A percentile compares a stretch with the other conserved stretches of the same genome.
Evolutionary conservation across 2,113 vertebrate species (phyloP).

Genomic region (Pagrus major): DNA sequence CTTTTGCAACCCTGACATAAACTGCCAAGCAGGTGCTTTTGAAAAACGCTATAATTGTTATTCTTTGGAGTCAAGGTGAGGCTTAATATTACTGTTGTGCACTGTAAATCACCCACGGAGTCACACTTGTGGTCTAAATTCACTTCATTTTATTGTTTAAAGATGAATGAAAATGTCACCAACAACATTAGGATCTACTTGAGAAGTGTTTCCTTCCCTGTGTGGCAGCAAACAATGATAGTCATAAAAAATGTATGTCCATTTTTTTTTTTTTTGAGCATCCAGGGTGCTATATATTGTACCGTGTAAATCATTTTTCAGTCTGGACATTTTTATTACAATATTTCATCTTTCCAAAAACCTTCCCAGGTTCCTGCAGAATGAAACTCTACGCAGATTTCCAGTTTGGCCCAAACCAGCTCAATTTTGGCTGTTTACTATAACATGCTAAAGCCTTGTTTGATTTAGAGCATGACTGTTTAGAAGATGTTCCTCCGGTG

Average conservation of each 20-base stretch:
- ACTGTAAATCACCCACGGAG: constrained; percentile 7
- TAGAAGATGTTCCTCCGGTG: neutral
- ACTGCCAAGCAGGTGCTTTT: constrained; percentile 48
- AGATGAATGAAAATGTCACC: constrained; percentile 12
- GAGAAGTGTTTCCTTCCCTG: neutral
- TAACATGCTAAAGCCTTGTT: neutral
- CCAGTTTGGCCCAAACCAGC: neutral
- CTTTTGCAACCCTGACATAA: constrained; percentile 52
- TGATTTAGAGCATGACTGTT: neutral
- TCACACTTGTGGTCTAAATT: neutral
- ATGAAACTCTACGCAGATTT: constrained; percentile 23
- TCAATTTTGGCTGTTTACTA: neutral
- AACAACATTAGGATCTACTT: neutral
- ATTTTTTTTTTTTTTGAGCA: neutral
- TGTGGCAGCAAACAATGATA: neutral
- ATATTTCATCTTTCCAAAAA: neutral
- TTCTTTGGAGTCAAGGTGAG: constrained; percentile 15
- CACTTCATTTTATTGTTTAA: neutral
- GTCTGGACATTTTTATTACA: constrained; percentile 13
- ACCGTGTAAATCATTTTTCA: neutral
- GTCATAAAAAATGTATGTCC: neutral
- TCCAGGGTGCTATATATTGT: neutral
- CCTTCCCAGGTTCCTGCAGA: neutral
- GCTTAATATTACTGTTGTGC: constrained; percentile 3
- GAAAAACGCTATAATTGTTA: constrained; percentile 31